Percentiles rank a stretch among this genome's conserved stretches.
Evolutionary conservation across 2,797 vertebrate genomes (phyloP).

Genomic region (Masticophis lateralis): DNA sequence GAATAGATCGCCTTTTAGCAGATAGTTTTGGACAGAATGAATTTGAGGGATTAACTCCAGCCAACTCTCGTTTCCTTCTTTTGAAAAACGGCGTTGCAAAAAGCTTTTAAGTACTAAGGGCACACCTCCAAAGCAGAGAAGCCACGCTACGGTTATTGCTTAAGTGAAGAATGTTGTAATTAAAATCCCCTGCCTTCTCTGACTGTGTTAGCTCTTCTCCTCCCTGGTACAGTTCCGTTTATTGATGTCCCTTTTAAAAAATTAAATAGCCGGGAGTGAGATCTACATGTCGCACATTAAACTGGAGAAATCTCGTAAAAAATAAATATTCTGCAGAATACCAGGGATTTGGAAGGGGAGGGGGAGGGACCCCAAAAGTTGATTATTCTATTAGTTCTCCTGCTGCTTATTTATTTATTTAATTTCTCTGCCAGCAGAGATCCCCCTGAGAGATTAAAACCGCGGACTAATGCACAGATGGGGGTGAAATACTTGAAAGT

Average conservation of each 20-base stretch:
- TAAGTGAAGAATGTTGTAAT: slow-evolving; percentile 44
- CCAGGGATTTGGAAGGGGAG: slow-evolving; percentile 26
- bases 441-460: slow-evolving; percentile 70
- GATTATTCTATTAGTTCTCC: slow-evolving; percentile 64
- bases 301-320: slow-evolving; percentile 61
- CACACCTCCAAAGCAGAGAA: slow-evolving; percentile 11
- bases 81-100: background rate
- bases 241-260: slow-evolving; percentile 57
- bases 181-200: slow-evolving; percentile 39
- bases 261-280: slow-evolving; percentile 65
- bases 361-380: slow-evolving; percentile 20
- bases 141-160: slow-evolving; percentile 15
- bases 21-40: background rate
- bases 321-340: slow-evolving; percentile 53
- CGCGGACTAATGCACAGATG: slow-evolving; percentile 71
- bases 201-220: slow-evolving; percentile 16
- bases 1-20: background rate
- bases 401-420: slow-evolving; percentile 68
- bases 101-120: background rate
- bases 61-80: background rate
- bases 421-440: slow-evolving; percentile 66
- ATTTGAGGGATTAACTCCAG: background rate
- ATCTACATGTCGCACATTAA: slow-evolving; percentile 61
- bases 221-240: slow-evolving; percentile 45
- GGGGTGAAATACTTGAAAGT: slow-evolving; percentile 78